Evolutionary conservation across 2,113 vertebrate species (phyloP).

Genomic region (Mus spicilegus): DNA sequence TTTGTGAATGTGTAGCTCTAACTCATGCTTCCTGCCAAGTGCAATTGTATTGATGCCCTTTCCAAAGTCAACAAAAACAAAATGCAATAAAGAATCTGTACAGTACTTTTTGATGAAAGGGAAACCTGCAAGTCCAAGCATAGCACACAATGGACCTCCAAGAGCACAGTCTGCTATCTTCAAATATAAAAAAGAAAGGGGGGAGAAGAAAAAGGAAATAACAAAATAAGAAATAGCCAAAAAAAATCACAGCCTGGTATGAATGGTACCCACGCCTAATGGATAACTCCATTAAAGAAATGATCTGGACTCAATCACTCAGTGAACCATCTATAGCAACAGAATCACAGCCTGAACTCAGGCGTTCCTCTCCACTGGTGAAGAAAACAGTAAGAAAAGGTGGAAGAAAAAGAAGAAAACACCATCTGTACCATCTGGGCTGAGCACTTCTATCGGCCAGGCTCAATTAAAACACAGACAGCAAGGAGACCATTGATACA

Average conservation of each 20-base stretch:
- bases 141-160: not conserved
- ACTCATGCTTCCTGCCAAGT: not conserved
- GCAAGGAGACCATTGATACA: not conserved
- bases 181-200: not conserved
- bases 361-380: not conserved
- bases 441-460: not conserved
- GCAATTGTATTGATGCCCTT: not conserved
- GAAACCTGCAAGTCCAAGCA: not conserved
- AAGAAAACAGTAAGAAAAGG: not conserved
- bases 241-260: not conserved
- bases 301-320: not conserved
- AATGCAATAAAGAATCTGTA: not conserved
- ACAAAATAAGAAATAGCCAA: not conserved
- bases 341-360: not conserved
- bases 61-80: not conserved
- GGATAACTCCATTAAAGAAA: slow-evolving; percentile 6
- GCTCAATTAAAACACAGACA: not conserved
- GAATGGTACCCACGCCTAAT: not conserved
- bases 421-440: not conserved
- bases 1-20: not conserved
- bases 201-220: not conserved
- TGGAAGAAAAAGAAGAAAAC: not conserved
- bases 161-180: not conserved
- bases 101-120: not conserved
- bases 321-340: not conserved